Evolutionary conservation across 2,797 vertebrate genomes (phyloP).

Genomic region (Chloroceryle inda): DNA sequence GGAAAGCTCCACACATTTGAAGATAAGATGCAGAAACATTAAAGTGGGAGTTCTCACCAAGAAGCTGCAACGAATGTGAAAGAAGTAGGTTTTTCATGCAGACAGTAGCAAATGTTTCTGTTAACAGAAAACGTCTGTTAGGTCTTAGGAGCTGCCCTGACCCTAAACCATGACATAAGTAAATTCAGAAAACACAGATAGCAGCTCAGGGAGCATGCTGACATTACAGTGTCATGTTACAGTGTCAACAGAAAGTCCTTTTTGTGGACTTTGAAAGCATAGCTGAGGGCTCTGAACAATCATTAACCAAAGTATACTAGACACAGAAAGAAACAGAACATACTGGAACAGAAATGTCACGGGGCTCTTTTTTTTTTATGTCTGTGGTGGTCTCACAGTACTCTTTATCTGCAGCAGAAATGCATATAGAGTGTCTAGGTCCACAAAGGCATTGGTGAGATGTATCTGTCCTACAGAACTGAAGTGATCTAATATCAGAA

Average conservation of each 20-base stretch:
- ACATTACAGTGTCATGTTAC: background rate
- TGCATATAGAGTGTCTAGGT: background rate
- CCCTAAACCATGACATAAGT: no score
- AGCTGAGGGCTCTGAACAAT: background rate
- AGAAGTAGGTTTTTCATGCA: background rate
- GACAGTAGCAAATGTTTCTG: background rate
- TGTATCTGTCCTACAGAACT: accelerated
- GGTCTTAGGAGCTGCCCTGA: no score
- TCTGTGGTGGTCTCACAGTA: background rate
- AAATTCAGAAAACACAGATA: background rate
- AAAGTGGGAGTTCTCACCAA: background rate
- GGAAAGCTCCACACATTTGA: background rate
- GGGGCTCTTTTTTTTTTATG: background rate
- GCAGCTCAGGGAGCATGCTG: background rate
- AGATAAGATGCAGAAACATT: background rate
- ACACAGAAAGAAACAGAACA: background rate
- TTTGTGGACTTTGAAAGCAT: background rate
- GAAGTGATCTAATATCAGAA: background rate
- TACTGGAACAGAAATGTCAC: background rate
- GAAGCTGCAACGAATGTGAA: background rate
- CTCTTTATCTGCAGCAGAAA: background rate
- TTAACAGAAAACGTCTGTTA: no score
- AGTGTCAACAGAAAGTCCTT: background rate
- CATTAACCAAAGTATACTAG: background rate
- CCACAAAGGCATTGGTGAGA: background rate